A percentile compares a stretch with the other conserved stretches of the same genome.
phyloP scores from a whole-genome alignment of 2,888 invertebrate genomes.

The Metalampra italica region DNA sequence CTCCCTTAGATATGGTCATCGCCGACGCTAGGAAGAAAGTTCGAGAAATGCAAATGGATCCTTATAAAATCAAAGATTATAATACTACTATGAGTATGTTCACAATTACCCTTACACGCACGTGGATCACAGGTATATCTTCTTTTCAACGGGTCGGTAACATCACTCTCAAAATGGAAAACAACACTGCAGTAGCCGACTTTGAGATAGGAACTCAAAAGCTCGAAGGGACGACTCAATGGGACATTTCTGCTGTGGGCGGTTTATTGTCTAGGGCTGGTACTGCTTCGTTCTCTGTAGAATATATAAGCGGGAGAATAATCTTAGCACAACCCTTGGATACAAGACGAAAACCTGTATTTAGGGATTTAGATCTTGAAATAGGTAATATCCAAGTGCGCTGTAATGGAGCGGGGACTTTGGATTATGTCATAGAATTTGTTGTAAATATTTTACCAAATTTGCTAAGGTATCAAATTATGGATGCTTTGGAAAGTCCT shows the following conservation, averaged over 20 bases:
- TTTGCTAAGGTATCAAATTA: conserved; percentile 90
- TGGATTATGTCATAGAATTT: conserved; percentile 90
- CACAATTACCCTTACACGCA: conserved; percentile 83
- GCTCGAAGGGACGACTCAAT: conserved; percentile 86
- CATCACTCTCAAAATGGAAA: conserved; percentile 84
- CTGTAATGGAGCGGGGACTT: conserved; percentile 90
- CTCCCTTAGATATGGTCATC: conserved; percentile 90
- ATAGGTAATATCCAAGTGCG: conserved; percentile 91
- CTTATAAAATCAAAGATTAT: conserved; percentile 85
- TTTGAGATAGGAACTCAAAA: conserved; percentile 89
- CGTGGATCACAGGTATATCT: conserved; percentile 88
- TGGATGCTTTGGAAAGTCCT: conserved; percentile 90
- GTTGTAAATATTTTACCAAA: conserved; percentile 90
- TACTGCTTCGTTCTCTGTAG: conserved; percentile 86
- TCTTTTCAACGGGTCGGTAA: conserved; percentile 91
- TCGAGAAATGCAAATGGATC: conserved; percentile 82
- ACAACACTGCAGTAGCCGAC: conserved; percentile 82
- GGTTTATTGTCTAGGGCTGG: conserved; percentile 85
- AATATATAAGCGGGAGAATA: conserved; percentile 84
- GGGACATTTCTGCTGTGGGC: conserved; percentile 85
- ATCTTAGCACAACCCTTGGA: conserved; percentile 87
- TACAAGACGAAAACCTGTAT: conserved; percentile 83
- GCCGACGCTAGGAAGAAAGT: conserved; percentile 86
- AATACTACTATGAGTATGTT: conserved; percentile 84
- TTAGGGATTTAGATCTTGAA: conserved; percentile 87